Percentiles rank a stretch among this genome's conserved stretches.
Evolutionary conservation across 2,113 vertebrate genomes (phyloP).

Genomic region (Microtus montanus): DNA sequence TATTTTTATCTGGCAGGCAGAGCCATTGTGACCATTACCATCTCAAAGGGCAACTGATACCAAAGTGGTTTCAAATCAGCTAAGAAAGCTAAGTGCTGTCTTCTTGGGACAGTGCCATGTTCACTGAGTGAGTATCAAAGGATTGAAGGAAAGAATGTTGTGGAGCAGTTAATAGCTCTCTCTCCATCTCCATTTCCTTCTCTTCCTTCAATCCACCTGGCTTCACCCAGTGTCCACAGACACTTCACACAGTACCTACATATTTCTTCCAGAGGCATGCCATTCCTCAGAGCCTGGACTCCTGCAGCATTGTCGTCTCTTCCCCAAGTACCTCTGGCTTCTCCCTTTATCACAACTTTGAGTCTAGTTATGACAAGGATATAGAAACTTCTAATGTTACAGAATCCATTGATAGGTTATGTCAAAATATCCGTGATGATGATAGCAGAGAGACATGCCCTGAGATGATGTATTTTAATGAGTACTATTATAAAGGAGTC

Average conservation of each 20-base stretch:
- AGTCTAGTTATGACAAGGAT: neutral
- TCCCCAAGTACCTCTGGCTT: neutral
- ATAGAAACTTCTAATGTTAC: constrained; percentile 29
- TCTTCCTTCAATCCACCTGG: neutral
- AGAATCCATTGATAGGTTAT: neutral
- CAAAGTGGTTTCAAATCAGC: constrained; percentile 7
- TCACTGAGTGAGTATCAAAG: neutral
- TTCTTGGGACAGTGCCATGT: neutral
- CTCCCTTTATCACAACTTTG: neutral
- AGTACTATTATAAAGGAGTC: constrained; percentile 24
- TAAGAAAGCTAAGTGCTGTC: neutral
- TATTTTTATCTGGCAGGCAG: neutral
- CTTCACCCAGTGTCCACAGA: neutral
- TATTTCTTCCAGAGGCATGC: neutral
- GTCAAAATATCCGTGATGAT: neutral
- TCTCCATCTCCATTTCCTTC: neutral
- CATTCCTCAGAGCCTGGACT: neutral
- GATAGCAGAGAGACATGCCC: neutral
- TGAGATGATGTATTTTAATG: neutral
- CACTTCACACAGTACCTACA: too few relatives aligned
- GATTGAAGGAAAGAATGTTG: neutral
- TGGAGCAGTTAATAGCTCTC: neutral
- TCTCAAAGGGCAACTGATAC: constrained; percentile 6
- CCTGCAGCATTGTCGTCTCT: neutral
- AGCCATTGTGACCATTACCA: neutral